Conservation (phyloP, 2,113 vertebrate species). For the Prionailurus bengalensis region DNA sequence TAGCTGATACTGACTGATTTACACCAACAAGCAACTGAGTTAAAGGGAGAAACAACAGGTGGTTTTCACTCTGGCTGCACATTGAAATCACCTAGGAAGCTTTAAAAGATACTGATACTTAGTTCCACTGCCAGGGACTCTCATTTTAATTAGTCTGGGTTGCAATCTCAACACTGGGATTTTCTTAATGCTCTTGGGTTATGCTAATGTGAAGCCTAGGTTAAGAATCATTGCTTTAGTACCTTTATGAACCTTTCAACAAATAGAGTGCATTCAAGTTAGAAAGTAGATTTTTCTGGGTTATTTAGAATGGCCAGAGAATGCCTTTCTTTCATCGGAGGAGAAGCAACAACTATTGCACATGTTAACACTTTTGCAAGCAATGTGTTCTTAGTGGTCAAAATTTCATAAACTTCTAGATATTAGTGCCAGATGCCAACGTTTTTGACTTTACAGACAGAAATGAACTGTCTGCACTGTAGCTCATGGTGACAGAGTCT, state of each 20-base stretch:
- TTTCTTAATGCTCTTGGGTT: background rate
- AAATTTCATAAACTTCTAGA: background rate
- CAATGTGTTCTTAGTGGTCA: background rate
- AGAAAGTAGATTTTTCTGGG: background rate
- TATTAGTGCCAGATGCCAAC: background rate
- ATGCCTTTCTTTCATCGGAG: background rate
- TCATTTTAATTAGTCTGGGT: background rate
- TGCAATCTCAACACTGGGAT: background rate
- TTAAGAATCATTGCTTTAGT: background rate
- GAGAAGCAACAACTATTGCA: background rate
- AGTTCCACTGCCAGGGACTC: background rate
- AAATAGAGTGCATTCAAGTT: background rate
- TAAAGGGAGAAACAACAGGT: background rate
- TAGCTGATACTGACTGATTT: background rate
- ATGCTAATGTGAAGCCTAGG: background rate
- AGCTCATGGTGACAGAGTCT: background rate
- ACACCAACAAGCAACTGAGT: background rate
- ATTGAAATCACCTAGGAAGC: background rate
- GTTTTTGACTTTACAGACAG: background rate
- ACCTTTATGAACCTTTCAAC: background rate
- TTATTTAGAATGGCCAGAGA: background rate
- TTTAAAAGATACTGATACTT: background rate
- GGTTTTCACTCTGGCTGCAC: background rate
- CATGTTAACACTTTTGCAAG: background rate
- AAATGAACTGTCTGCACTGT: background rate